Evolutionary conservation across 2,113 vertebrate species (phyloP).

Genomic region (Pelusios castaneus): DNA sequence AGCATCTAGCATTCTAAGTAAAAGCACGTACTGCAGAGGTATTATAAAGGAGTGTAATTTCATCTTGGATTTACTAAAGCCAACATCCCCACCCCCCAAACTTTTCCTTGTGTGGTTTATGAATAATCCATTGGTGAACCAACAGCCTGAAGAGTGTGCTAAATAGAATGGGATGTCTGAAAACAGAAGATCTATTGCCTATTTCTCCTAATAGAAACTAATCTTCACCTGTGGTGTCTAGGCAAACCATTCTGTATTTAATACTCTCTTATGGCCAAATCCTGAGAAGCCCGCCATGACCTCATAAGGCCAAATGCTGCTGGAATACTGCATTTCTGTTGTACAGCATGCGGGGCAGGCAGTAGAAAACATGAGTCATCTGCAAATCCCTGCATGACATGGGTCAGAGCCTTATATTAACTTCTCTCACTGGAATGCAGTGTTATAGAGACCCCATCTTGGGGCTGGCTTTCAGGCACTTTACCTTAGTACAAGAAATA

Average conservation of each 20-base stretch:
- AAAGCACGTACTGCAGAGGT: not conserved
- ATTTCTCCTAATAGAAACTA: not conserved
- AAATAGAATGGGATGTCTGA: not conserved
- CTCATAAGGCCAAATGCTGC: not conserved
- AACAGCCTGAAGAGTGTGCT: not conserved
- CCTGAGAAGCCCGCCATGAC: not conserved
- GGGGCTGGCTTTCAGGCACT: conserved; percentile 45
- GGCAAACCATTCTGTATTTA: not conserved
- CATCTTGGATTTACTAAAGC: not conserved
- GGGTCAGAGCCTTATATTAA: conserved; percentile 22
- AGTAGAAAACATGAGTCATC: not conserved
- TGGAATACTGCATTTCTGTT: not conserved
- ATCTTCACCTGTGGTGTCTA: not conserved
- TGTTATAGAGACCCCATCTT: conserved; percentile 30
- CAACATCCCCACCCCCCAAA: not conserved
- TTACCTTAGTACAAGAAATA: conserved; percentile 32
- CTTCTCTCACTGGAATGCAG: not conserved
- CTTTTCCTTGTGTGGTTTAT: not conserved
- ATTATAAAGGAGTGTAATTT: not conserved
- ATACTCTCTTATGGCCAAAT: not conserved
- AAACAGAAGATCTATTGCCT: conserved; percentile 9
- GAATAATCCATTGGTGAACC: not conserved
- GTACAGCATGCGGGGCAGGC: not conserved
- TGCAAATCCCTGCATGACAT: conserved; percentile 2
- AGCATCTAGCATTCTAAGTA: not conserved